Base-by-base conservation (phyloP, 1,140 invertebrate genomes). In the Phenacoccus solenopsis region DNA sequence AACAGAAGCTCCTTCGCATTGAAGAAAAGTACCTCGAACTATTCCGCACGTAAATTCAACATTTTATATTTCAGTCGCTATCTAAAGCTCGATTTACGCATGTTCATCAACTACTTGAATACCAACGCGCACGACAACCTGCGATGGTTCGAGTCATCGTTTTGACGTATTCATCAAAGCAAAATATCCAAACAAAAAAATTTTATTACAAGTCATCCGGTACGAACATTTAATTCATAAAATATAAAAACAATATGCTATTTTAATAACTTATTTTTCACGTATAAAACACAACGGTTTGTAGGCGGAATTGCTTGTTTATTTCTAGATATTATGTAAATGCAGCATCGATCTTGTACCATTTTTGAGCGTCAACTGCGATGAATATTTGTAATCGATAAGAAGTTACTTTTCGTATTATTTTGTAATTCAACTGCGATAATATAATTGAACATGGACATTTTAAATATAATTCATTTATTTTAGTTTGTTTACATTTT, bases 401-500 rank as follows among this genome's bases (percentile, higher is more conserved):
- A n/a, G n/a, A 27, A 24, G 25, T 25, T 38, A 38, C 9, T 38
- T 64, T 64, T 64, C 22, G 4, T 22, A 59, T 32, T 9, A 38
- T 9, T n/a, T 38, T 38, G n/a, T 38, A 38, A 24, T 25, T 20
- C 25, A 64, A 25, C 22, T 10, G 25, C 59, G 25, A 64, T 24
- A 25, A 38, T 27, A 16, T 27, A 22, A 27, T 27, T 24, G 22
- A 64, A 27, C 25, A 24, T 64, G 3, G 16, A 16, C 25, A 22
- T 59, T 59, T 5, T 64, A 64, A 24, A 24, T 64, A 64, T 64
- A 5, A 64, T 64, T 16, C 21, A 59, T 5, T 59, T 5, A 59
- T 59, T 59, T 5, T 59, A 25, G 9, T n/a, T 38, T 71, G 61
- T 71, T 71, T 94, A 94, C 87, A 94, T 85, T 85, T 94, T 95